Percentiles rank a stretch among this genome's conserved stretches.
Evolutionary conservation across 1,140 invertebrate species (phyloP).

Genomic region (Drosophila kikkawai): DNA sequence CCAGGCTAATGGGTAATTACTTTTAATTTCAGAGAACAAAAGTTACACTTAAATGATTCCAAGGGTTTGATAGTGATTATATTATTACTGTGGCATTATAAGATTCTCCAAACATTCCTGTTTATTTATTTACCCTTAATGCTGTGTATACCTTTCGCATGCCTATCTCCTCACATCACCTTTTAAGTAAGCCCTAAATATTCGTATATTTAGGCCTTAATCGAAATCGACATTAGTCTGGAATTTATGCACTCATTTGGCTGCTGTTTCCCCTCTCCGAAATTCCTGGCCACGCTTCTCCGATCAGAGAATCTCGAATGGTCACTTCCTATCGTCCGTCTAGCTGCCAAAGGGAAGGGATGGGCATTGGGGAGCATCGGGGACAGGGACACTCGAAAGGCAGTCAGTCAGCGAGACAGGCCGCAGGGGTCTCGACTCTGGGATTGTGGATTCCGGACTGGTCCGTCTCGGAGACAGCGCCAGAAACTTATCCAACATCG

Average conservation of each 20-base stretch:
- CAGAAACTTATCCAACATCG: conserved; percentile 77
- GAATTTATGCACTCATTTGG: conserved; percentile 43
- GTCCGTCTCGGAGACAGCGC: conserved; percentile 60
- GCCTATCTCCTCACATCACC: conserved; percentile 1
- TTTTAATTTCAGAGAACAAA: conserved; percentile 1
- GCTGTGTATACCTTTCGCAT: background rate
- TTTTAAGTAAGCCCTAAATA: conserved; percentile 16
- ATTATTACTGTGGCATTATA: background rate
- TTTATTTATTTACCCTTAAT: background rate
- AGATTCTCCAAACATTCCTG: background rate
- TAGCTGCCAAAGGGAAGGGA: conserved; percentile 30
- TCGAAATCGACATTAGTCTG: conserved; percentile 36
- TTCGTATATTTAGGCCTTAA: conserved; percentile 28
- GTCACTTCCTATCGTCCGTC: conserved; percentile 50
- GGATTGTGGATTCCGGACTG: conserved; percentile 34
- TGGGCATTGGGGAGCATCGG: background rate
- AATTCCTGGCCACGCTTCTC: conserved; percentile 26
- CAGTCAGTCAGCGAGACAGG: conserved; percentile 50
- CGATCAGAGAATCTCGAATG: conserved; percentile 26
- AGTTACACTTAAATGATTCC: background rate
- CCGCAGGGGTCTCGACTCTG: conserved; percentile 44
- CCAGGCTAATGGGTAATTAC: background rate
- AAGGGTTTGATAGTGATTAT: background rate
- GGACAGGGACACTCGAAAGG: conserved; percentile 29
- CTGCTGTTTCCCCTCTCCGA: conserved; percentile 18